Evolutionary conservation across 2,113 vertebrate genomes (phyloP).

Genomic region (Hippopotamus amphibius): DNA sequence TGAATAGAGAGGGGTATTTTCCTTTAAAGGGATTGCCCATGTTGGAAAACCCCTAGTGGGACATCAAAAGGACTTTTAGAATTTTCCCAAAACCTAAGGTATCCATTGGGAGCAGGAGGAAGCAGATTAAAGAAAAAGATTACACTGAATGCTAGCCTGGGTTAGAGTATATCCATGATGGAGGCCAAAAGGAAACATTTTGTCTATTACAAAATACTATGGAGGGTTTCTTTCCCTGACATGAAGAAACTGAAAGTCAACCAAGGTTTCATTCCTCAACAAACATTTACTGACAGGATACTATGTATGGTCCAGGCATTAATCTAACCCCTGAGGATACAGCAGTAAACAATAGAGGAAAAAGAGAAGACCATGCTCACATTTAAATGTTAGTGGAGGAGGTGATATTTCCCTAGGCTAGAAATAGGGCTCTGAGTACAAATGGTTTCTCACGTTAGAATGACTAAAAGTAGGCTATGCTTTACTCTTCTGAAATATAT

Average conservation of each 20-base stretch:
- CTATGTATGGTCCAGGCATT: background rate
- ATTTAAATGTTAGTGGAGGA: conserved; percentile 38
- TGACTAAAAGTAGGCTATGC: background rate
- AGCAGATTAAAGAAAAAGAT: conserved; percentile 2
- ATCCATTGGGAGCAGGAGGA: background rate
- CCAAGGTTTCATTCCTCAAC: background rate
- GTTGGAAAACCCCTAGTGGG: background rate
- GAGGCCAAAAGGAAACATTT: conserved; percentile 23
- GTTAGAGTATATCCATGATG: background rate
- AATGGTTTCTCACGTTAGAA: background rate
- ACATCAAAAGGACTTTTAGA: background rate
- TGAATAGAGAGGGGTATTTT: background rate
- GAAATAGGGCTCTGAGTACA: background rate
- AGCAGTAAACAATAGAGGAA: background rate
- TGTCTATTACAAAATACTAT: background rate
- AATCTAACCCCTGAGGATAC: background rate
- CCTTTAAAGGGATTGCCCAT: background rate
- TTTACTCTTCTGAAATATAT: background rate
- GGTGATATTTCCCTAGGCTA: background rate
- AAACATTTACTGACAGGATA: background rate
- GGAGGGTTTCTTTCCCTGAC: background rate
- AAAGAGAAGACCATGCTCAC: background rate
- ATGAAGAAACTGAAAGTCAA: background rate
- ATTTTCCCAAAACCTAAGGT: background rate
- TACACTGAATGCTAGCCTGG: background rate